phyloP scores from a whole-genome alignment of 2,113 vertebrate genomes.

The Nycticorax nycticorax region DNA sequence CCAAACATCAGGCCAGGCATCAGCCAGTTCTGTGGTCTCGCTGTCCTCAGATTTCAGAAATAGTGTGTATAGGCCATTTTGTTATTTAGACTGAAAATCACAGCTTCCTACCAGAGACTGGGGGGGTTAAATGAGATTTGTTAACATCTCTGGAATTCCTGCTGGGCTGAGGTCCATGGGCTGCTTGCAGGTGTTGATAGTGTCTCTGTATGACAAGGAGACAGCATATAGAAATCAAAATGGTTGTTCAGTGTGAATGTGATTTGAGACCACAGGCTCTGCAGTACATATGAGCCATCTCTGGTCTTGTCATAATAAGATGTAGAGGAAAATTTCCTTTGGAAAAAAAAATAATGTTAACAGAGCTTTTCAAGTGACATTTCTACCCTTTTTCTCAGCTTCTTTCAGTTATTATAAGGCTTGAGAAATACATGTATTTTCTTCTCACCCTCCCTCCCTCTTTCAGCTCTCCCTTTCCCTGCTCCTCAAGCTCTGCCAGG shows the following conservation, averaged over 20 bases:
- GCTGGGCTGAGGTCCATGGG: background rate
- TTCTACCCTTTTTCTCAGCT: background rate
- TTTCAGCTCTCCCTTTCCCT: background rate
- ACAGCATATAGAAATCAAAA: background rate
- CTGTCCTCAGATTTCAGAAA: background rate
- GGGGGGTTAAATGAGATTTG: conserved; percentile 38
- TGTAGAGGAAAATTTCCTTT: background rate
- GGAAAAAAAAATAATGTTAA: background rate
- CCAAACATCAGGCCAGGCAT: background rate
- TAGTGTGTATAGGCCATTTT: background rate
- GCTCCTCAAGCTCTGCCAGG: background rate
- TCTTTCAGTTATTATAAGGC: background rate
- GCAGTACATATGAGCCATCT: background rate
- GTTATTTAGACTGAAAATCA: conserved; percentile 4
- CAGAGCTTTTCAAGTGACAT: background rate
- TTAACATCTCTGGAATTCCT: background rate
- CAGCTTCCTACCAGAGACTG: background rate
- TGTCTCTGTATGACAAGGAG: background rate
- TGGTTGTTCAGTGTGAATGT: background rate
- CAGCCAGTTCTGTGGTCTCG: background rate
- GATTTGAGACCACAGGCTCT: background rate
- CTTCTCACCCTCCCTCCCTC: background rate
- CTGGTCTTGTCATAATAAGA: background rate
- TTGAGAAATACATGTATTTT: background rate
- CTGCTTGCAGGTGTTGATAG: conserved; percentile 21